Evolutionary conservation across 2,113 vertebrate genomes (phyloP).

Genomic region (Serinus canaria): DNA sequence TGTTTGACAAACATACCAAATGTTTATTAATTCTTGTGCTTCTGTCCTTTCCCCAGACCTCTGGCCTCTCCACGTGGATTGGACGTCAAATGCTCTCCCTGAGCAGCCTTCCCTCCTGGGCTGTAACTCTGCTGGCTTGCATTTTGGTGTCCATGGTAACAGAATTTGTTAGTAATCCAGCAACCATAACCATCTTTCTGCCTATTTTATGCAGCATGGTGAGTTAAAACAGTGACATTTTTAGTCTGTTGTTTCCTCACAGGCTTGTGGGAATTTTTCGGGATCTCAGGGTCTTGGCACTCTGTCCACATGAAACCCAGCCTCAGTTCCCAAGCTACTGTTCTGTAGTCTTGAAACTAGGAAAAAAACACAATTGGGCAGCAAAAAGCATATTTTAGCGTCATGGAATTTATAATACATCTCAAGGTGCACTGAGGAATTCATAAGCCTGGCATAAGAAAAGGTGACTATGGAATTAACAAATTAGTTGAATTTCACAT

Average conservation of each 20-base stretch:
- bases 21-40: neutral
- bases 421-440: neutral
- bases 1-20: neutral
- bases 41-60: conserved; percentile 69
- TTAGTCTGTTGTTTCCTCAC: neutral
- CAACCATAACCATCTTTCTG: conserved; percentile 95
- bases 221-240: conserved; percentile 30
- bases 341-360: neutral
- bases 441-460: neutral
- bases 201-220: conserved; percentile 96
- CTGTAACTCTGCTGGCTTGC: conserved; percentile 91
- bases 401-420: neutral
- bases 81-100: conserved; percentile 93
- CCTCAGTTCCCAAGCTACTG: neutral
- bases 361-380: neutral
- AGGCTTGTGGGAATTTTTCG: neutral
- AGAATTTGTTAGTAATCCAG: conserved; percentile 96
- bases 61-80: conserved; percentile 94
- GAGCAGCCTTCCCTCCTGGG: conserved; percentile 93
- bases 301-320: neutral
- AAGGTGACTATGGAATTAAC: neutral
- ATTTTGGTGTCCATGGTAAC: conserved; percentile 93
- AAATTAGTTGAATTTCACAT: neutral
- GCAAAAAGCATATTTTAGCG: neutral
- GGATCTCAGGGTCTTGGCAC: neutral